Evolutionary conservation across 2,113 vertebrate genomes (phyloP).

Genomic region (Progne subis): DNA sequence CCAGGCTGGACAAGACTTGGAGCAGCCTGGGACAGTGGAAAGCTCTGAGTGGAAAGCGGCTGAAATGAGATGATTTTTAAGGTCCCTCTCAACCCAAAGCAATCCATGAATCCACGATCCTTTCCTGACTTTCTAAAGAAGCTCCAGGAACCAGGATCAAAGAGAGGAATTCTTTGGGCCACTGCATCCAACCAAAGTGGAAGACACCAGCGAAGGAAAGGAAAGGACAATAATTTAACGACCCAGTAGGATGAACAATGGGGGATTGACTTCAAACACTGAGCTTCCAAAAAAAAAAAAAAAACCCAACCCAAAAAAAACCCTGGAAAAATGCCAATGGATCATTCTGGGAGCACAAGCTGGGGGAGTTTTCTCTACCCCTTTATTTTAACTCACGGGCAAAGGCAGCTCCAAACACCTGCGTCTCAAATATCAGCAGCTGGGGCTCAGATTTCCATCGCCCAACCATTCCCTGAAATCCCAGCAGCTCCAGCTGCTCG

Average conservation of each 20-base stretch:
- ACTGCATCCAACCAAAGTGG: neutral
- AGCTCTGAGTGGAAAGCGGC: neutral
- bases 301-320: no score
- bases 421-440: conserved; percentile 23
- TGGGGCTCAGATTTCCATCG: neutral
- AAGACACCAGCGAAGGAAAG: neutral
- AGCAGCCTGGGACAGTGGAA: neutral
- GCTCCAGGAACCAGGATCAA: neutral
- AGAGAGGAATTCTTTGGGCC: neutral
- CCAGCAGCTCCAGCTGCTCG: neutral
- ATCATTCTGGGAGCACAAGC: neutral
- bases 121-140: neutral
- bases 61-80: neutral
- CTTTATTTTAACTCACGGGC: neutral
- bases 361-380: neutral
- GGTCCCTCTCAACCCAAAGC: neutral
- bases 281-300: neutral
- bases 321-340: neutral
- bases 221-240: neutral
- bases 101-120: neutral
- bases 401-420: neutral
- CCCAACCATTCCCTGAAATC: neutral
- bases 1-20: neutral
- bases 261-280: neutral
- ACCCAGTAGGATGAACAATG: neutral